Evolutionary conservation across 2,888 invertebrate genomes (phyloP).

Genomic region (Lumbricus terrestris): DNA sequence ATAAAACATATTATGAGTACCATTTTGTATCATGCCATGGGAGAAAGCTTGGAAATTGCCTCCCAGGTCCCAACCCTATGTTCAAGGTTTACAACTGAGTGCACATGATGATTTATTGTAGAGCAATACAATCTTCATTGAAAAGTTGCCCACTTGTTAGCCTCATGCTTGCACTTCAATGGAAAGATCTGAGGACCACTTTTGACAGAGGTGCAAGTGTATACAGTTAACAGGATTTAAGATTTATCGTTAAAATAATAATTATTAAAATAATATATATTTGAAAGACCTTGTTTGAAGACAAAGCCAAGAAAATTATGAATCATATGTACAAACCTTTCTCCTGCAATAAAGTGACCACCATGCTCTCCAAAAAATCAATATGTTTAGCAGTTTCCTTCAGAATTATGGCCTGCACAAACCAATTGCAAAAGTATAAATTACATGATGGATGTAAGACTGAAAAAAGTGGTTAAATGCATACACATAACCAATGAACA

Average conservation of each 20-base stretch:
- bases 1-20: neutral
- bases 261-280: no score
- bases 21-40: neutral
- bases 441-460: no score
- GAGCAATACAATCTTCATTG: neutral
- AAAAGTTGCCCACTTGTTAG: neutral
- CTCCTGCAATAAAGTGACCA: neutral
- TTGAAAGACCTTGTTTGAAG: neutral
- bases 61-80: neutral
- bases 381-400: neutral
- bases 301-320: neutral
- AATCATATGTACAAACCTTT: neutral
- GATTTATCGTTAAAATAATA: no score
- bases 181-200: neutral
- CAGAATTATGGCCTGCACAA: neutral
- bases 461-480: neutral
- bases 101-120: no score
- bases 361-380: slow-evolving; percentile 3
- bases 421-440: neutral
- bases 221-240: no score
- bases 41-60: neutral
- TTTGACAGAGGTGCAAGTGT: no score
- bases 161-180: neutral
- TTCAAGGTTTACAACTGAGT: neutral
- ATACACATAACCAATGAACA: neutral